Evolutionary conservation across 2,888 invertebrate genomes (phyloP), one percentile per base, ranked within the genome.

Genomic region (Drosophila algonquin): DNA sequence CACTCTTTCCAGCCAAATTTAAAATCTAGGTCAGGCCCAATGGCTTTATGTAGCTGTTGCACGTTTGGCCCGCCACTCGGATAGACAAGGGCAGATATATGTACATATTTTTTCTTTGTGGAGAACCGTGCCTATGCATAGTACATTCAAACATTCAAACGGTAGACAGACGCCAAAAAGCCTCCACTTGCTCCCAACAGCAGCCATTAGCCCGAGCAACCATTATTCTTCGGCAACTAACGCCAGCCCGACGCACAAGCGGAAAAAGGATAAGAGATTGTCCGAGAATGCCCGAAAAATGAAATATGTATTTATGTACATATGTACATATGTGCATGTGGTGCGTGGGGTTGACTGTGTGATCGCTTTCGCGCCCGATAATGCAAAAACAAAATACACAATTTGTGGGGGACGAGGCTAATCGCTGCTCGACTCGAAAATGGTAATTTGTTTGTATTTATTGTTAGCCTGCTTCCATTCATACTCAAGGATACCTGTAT

Each of bases 1-100:
- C 18, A 21, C 21, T 21, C 0, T 12, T 18, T 21, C 9, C 10
- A 3, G 24, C 46, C 47, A 10, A 61, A 54, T 16, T 47, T 24
- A 21, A 35, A 27, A 61, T 61, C 61, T 55, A 35, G 61, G 61
- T 55, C 61, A 54, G 46, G 60, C 53, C 53, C n/a, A 21, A 24
- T 10, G 35, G 54, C 61, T 61, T 40, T 53, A 24, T 53, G 53
- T 21, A 10, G 52, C 53, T 21, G 53, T 18, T 53, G 53, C 53
- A 18, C 21, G 14, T 21, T 61, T 14, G 40, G 40, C 40, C 6
- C 14, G 14, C 14, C 14, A 14, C 6, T 40, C n/a, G 40, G 14
- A 5, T 35, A 12, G 5, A 12, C 5, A 40, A 14, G 40, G 40
- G n/a, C 5, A 24, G 24, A 3, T 21, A 24, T 24, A 18, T 1